These are phyloP conservation scores for Andrena fulva DNA, from an alignment of 2,888 invertebrate species.

Conservation along the genomic window DNA sequence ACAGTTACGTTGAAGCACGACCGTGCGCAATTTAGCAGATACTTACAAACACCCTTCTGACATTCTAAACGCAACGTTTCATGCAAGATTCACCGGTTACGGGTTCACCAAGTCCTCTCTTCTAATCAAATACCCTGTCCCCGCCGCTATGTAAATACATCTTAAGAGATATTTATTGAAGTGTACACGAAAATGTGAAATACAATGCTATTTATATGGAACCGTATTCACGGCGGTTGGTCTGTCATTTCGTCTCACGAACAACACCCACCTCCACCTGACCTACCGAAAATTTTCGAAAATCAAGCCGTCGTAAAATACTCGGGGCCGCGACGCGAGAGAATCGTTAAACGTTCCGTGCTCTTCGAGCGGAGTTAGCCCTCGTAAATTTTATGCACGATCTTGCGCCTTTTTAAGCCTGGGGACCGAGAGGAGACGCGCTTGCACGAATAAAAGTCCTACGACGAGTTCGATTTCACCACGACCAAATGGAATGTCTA, in stretches of 20 bases:
- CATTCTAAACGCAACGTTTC: not conserved
- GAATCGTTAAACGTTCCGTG: constrained; percentile 69
- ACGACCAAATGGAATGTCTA: constrained; percentile 16
- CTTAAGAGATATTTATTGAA: constrained; percentile 83
- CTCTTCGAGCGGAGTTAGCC: constrained; percentile 54
- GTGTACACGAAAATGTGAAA: constrained; percentile 82
- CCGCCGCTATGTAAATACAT: constrained; percentile 79
- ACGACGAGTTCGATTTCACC: not conserved
- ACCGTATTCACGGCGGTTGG: constrained; percentile 38
- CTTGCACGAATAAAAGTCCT: constrained; percentile 17
- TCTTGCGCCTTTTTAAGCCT: constrained; percentile 51
- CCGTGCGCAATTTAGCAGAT: not conserved
- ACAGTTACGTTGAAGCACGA: not conserved
- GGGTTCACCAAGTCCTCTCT: constrained; percentile 50
- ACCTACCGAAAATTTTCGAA: constrained; percentile 26
- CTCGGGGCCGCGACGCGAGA: constrained; percentile 26
- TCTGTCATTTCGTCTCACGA: constrained; percentile 51
- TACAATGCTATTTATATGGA: constrained; percentile 84
- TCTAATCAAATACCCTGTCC: constrained; percentile 54
- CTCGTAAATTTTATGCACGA: constrained; percentile 74
- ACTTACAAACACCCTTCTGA: not conserved
- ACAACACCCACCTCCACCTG: constrained; percentile 49
- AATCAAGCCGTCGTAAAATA: constrained; percentile 54
- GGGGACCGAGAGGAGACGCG: constrained; percentile 18
- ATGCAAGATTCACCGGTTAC: constrained; percentile 52